Evolutionary conservation across 2,797 vertebrate genomes (phyloP).

Genomic region (Heliangelus exortis): DNA sequence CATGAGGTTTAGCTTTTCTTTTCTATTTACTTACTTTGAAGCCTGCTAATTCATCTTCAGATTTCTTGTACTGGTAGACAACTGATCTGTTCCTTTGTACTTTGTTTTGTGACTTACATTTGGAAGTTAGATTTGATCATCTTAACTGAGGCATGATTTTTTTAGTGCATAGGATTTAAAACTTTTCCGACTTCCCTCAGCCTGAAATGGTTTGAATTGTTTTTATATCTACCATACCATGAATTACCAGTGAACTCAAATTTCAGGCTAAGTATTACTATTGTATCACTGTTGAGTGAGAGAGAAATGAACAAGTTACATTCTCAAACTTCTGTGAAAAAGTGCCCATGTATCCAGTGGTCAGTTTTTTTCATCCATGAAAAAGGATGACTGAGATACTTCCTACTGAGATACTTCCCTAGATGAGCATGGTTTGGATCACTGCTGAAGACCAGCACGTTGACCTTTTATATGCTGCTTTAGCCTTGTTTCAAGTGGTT

Average conservation of each 20-base stretch:
- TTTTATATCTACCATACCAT: neutral
- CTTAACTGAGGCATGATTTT: neutral
- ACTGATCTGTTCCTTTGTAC: neutral
- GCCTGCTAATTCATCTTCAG: neutral
- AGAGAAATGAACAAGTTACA: neutral
- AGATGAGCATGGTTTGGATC: neutral
- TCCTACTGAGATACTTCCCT: neutral
- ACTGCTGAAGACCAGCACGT: neutral
- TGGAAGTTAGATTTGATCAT: neutral
- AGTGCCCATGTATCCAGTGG: neutral
- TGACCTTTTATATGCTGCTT: neutral
- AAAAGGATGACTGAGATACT: too few species aligned
- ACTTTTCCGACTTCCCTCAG: neutral
- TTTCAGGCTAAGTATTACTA: neutral
- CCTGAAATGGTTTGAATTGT: neutral
- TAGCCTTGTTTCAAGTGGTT: neutral
- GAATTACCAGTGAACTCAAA: neutral
- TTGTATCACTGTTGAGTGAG: neutral
- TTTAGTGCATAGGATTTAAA: neutral
- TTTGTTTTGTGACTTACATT: neutral
- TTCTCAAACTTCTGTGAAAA: neutral
- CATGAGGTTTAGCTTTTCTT: neutral
- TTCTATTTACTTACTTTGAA: neutral
- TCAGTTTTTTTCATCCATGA: neutral
- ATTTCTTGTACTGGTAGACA: neutral